phyloP scores from a whole-genome alignment of 2,888 invertebrate species.

The Xanthia icteritia region DNA sequence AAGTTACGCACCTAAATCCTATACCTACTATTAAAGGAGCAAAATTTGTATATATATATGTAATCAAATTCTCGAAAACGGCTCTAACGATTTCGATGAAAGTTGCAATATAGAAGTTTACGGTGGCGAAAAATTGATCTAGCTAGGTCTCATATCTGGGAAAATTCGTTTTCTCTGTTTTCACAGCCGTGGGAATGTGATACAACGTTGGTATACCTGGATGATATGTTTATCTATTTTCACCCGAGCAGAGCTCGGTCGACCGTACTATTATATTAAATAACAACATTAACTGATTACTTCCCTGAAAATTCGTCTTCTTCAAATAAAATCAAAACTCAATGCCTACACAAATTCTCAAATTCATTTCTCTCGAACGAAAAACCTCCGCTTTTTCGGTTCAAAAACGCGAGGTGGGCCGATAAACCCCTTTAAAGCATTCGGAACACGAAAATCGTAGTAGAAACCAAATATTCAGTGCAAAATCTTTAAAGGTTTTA shows the following conservation, averaged over 20 bases:
- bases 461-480: conserved; percentile 75
- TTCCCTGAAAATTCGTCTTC: background rate
- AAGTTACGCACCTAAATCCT: background rate
- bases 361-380: conserved; percentile 44
- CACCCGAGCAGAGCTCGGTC: too few species aligned
- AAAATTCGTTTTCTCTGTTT: too few species aligned
- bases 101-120: too few species aligned
- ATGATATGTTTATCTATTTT: too few species aligned
- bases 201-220: too few species aligned
- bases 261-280: background rate
- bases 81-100: too few species aligned
- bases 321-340: conserved; percentile 46
- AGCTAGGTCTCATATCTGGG: too few species aligned
- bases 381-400: conserved; percentile 48
- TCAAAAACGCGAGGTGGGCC: conserved; percentile 54
- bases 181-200: too few species aligned
- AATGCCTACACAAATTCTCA: conserved; percentile 38
- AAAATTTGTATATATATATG: too few species aligned
- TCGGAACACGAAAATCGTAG: conserved; percentile 72
- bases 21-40: too few species aligned
- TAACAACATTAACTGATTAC: conserved; percentile 50
- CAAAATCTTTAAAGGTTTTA: conserved; percentile 86
- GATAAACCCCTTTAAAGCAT: conserved; percentile 72
- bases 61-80: too few species aligned
- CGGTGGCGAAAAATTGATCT: too few species aligned